phyloP scores from a whole-genome alignment of 1,140 invertebrate genomes.

The Riptortus pedestris region DNA sequence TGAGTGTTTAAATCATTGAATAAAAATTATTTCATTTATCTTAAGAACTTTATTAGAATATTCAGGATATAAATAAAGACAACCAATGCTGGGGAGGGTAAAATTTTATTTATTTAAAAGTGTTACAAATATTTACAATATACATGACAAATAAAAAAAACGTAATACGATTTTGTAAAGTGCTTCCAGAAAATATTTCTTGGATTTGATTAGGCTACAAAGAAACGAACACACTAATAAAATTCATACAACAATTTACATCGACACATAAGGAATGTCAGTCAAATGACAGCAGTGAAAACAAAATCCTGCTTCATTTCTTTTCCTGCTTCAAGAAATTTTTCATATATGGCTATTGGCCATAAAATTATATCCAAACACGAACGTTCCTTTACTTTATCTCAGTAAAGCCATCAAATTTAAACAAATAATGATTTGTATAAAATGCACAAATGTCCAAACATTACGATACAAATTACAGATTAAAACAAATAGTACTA shows the following conservation, averaged over 20 bases:
- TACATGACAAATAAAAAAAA: not conserved
- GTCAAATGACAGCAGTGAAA: not conserved
- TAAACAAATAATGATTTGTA: not conserved
- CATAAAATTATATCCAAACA: not conserved
- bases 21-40: too few species aligned
- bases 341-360: not conserved
- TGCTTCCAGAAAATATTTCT: not conserved
- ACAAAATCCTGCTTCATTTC: too few species aligned
- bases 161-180: not conserved
- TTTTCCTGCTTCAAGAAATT: not conserved
- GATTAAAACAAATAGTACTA: too few species aligned
- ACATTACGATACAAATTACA: not conserved
- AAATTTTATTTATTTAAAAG: not conserved
- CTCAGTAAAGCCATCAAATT: not conserved
- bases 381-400: not conserved
- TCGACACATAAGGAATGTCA: not conserved
- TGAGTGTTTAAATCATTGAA: too few species aligned
- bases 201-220: not conserved
- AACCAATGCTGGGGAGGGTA: not conserved
- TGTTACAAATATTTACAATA: not conserved
- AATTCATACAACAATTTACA: not conserved
- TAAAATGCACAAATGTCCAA: not conserved
- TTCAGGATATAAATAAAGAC: too few species aligned
- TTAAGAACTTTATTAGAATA: too few species aligned
- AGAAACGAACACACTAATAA: not conserved